A percentile compares a stretch with the other conserved stretches of the same genome.
phyloP scores from a whole-genome alignment of 2,113 vertebrate species.

The Sebastes schlegelii region DNA sequence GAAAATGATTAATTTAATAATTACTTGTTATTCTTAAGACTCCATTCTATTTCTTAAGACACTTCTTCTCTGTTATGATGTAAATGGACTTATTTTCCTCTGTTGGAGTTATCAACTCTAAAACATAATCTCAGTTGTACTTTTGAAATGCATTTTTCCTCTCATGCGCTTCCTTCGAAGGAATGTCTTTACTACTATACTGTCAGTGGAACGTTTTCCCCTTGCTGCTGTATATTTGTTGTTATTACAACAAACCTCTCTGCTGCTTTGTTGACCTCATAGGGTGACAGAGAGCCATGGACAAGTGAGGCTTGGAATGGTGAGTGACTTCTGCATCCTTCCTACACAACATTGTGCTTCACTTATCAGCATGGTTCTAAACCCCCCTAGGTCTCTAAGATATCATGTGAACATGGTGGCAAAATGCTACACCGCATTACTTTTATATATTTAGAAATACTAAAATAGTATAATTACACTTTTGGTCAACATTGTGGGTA shows the following conservation, averaged over 20 bases:
- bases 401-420: background rate
- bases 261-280: slow-evolving; percentile 54
- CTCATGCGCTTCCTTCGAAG: background rate
- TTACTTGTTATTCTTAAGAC: background rate
- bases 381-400: background rate
- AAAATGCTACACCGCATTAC: background rate
- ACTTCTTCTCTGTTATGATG: background rate
- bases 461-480: background rate
- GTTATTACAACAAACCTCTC: background rate
- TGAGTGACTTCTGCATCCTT: slow-evolving; percentile 73
- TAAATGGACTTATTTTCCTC: background rate
- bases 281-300: slow-evolving; percentile 92
- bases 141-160: background rate
- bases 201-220: background rate
- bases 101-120: background rate
- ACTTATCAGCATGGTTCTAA: background rate
- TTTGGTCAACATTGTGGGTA: background rate
- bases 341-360: background rate
- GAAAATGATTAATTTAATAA: background rate
- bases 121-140: background rate
- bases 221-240: background rate
- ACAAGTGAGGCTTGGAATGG: slow-evolving; percentile 97
- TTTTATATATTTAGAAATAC: background rate
- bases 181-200: background rate
- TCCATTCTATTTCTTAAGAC: background rate